These are phyloP conservation scores for Cerastoderma edule DNA, from an alignment of 2,888 invertebrate species.

Conservation along the genomic window DNA sequence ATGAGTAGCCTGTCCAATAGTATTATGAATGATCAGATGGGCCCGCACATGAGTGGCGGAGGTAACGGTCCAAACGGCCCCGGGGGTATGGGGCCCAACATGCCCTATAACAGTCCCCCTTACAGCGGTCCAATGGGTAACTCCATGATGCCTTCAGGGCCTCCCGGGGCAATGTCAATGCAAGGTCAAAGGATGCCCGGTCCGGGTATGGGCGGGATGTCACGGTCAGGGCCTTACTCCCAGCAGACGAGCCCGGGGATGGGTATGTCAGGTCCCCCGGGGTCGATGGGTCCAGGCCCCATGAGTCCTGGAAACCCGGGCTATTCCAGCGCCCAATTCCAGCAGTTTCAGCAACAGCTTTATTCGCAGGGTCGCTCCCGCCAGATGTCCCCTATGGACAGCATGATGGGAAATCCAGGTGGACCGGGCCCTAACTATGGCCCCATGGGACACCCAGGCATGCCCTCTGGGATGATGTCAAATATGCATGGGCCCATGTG, in stretches of 20 bases:
- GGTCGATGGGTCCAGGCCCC: conserved; percentile 46
- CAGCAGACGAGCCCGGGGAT: conserved; percentile 63
- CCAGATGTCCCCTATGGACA: conserved; percentile 75
- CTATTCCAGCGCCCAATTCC: conserved; percentile 74
- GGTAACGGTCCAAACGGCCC: conserved; percentile 22
- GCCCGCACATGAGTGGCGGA: conserved; percentile 47
- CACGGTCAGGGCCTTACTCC: conserved; percentile 61
- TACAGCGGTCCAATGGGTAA: conserved; percentile 56
- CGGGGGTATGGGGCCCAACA: conserved; percentile 61
- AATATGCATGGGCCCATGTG: conserved; percentile 70
- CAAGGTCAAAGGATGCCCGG: conserved; percentile 68
- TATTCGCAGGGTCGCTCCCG: conserved; percentile 76
- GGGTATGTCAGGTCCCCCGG: conserved; percentile 68
- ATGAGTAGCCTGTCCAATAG: conserved; percentile 73
- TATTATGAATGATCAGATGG: conserved; percentile 68
- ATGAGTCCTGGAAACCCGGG: conserved; percentile 60
- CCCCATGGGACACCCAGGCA: conserved; percentile 56
- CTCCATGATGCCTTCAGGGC: conserved; percentile 65
- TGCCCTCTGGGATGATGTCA: conserved; percentile 71
- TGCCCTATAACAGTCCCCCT: conserved; percentile 63
- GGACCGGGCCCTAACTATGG: conserved; percentile 40
- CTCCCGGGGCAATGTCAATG: conserved; percentile 68
- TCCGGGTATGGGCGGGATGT: conserved; percentile 61
- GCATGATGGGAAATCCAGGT: conserved; percentile 72
- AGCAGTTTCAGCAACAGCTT: conserved; percentile 82